Evolutionary conservation across 2,888 invertebrate species (phyloP), one percentile per base, ranked within the genome.

Genomic region (Diachrysia chrysitis): DNA sequence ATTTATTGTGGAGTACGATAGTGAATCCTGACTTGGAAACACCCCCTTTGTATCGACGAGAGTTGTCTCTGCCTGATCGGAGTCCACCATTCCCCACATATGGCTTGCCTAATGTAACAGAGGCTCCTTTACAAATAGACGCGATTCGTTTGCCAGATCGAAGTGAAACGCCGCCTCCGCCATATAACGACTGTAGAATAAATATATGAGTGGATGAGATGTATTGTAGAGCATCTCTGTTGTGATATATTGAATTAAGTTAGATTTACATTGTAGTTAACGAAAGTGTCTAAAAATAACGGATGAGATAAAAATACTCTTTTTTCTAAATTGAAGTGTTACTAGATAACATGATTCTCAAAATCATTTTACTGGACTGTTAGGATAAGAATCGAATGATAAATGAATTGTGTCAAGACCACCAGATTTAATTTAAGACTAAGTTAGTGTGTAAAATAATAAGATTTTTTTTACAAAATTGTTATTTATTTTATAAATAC

Each of bases 91-190:
- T 82, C 58, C 87, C 89, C 3, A 81, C 89, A 23, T 90, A 89
- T 59, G 90, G 90, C 0, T 69, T 92, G 55, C 90, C 91, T 1
- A 83, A 84, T 0, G 83, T 83, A 0, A 82, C 85, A 3, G 90
- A 89, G 58, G 84, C 90, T 12, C 83, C 85, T 3, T 63, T 90
- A 29, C 90, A 89, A 23, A 89, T 87, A 3, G 93, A 93, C 63
- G 91, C 92, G 9, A 87, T 94, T 6, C 82, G 91, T 5, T 54
- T 90, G 10, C 91, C 91, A 0, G 83, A 86, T 70, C 83, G 93
- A 60, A 77, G 90, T 9, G 95, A 95, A 73, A 95, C 95, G 0
- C 95, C 95, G 0, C 95, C 95, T 0, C 95, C 95, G 1, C 93
- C 95, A 0, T 95, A 95, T 73, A 85, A 90, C 60, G 94, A 95